Base-by-base conservation (phyloP, 2,797 vertebrate genomes). In the Falco berigora region DNA sequence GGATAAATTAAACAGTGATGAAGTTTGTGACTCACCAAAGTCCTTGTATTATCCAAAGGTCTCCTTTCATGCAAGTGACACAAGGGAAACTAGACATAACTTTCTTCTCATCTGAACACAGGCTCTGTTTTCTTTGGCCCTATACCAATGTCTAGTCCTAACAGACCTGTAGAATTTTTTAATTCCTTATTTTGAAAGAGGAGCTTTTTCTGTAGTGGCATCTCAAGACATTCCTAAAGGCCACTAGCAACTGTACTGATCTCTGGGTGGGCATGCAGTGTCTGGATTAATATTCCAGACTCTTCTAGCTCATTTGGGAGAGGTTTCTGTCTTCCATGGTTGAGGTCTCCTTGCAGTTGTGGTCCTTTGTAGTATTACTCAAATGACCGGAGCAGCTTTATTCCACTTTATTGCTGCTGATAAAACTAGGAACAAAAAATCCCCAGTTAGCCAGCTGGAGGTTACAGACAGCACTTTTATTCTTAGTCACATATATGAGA, bases 1-100 rank as follows among this genome's bases (percentile, higher is more conserved):
- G 75, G 46, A n/a, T 86, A 75, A 82, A 83, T 95, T 86, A 95
- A 97, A 77, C 68, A 90, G 49, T 42, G 73, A 55, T 90, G 53
- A 95, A 75, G 58, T 84, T n/a, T 47, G 36, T 90, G 79, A 62
- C 69, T 93, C 86, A 52, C 76, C 58, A 30, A 80, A 77, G 68
- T 72, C 82, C 73, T 78, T 47, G 49, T 27, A 3, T 82, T 83
- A 24, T 71, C 49, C 53, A 32, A 50, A 91, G 68, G 36, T 83
- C 69, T 86, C 47, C 52, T 90, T 90, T 52, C 68, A 91, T 42
- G 46, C 71, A 76, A 87, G 61, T 83, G 64, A 14, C 47, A 34
- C 3, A 9, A 79, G 32, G 76, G 49, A 86, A 88, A 52, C 25
- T 20, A 28, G 75, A 56, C 16, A 44, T 47, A 46, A 71, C 49